phyloP scores from a whole-genome alignment of 2,113 vertebrate species.

The Gobio gobio region DNA sequence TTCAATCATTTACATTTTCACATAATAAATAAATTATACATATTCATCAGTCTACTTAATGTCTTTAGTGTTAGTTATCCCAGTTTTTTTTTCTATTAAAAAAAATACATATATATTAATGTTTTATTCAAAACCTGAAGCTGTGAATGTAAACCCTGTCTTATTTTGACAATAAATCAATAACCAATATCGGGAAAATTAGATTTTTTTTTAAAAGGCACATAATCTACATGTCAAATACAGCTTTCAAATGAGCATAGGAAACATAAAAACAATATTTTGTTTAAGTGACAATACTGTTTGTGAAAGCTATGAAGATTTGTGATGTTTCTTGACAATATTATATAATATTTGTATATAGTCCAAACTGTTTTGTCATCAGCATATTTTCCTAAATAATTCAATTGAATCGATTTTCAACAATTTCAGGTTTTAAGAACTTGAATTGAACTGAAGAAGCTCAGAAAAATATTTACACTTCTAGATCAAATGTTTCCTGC shows the following conservation, averaged over 20 bases:
- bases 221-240: neutral
- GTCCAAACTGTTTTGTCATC: neutral
- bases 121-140: neutral
- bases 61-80: neutral
- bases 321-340: neutral
- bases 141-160: neutral
- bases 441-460: neutral
- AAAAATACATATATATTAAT: neutral
- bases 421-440: neutral
- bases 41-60: too few species aligned
- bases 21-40: too few species aligned
- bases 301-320: neutral
- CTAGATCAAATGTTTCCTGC: neutral
- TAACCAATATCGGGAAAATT: too few species aligned
- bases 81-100: neutral
- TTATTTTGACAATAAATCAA: neutral
- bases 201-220: neutral
- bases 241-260: neutral
- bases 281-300: conserved; percentile 14
- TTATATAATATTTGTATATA: neutral
- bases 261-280: neutral
- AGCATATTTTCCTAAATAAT: neutral
- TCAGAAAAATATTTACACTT: neutral
- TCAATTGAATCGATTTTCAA: neutral
- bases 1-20: neutral